phyloP scores from a whole-genome alignment of 2,797 vertebrate genomes.

The Megalops cyprinoides region DNA sequence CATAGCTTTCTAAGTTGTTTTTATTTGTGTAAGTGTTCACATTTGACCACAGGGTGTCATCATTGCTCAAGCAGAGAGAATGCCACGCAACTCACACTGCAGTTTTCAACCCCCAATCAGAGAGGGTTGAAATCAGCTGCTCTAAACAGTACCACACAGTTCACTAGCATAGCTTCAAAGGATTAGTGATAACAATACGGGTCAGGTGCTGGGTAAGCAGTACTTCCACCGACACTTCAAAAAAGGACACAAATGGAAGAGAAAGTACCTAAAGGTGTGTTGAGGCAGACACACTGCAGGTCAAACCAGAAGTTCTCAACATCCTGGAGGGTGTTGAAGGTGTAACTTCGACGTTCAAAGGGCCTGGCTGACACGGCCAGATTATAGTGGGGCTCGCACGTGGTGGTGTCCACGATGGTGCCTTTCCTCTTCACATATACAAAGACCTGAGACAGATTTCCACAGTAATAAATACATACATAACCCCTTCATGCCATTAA shows the following conservation, averaged over 20 bases:
- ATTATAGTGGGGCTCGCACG: conserved; percentile 93
- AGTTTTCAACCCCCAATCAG: neutral
- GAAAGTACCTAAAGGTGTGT: conserved; percentile 89
- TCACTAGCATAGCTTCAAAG: neutral
- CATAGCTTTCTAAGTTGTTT: neutral
- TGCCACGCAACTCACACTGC: neutral
- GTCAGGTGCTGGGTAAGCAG: neutral
- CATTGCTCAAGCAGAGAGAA: neutral
- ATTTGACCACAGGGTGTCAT: conserved; percentile 16
- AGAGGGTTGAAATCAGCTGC: too few relatives aligned
- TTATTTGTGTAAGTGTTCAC: neutral
- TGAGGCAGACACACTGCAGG: conserved; percentile 93
- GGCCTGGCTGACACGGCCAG: conserved; percentile 81
- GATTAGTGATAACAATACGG: neutral
- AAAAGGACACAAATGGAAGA: neutral
- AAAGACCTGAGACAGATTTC: conserved; percentile 74
- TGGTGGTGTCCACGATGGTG: conserved; percentile 88
- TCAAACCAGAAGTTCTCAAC: conserved; percentile 98
- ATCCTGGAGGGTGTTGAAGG: conserved; percentile 77
- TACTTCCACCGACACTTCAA: too few relatives aligned
- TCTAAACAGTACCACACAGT: neutral
- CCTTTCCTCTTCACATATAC: conserved; percentile 83
- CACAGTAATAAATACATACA: neutral
- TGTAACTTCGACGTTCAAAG: conserved; percentile 82
- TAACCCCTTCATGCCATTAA: neutral